Percentiles rank a stretch among this genome's conserved stretches.
phyloP scores from a whole-genome alignment of 2,888 invertebrate species.

The Lasioglossum villosulum region DNA sequence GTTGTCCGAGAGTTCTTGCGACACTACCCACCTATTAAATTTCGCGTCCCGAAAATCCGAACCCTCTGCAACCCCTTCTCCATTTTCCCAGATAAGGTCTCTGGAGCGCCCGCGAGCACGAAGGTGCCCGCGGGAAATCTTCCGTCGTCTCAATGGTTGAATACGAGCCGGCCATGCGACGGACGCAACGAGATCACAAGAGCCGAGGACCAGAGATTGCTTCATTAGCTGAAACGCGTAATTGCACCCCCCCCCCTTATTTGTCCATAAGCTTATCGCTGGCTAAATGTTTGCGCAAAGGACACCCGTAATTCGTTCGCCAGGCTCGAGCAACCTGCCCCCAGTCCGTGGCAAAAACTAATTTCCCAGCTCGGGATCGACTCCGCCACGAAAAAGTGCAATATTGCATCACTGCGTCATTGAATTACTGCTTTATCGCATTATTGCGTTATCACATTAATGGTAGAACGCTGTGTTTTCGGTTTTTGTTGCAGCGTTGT shows the following conservation, averaged over 20 bases:
- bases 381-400: background rate
- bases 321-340: background rate
- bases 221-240: constrained; percentile 71
- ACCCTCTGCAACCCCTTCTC: background rate
- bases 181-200: constrained; percentile 67
- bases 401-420: background rate
- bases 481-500: background rate
- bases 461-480: background rate
- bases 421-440: background rate
- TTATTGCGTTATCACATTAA: background rate
- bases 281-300: constrained; percentile 55
- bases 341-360: background rate
- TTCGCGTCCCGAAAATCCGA: constrained; percentile 62
- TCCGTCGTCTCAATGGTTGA: constrained; percentile 67
- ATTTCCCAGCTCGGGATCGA: background rate
- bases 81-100: background rate
- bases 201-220: constrained; percentile 66
- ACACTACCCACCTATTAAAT: constrained; percentile 64
- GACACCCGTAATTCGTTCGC: background rate
- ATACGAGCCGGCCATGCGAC: constrained; percentile 42
- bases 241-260: constrained; percentile 57
- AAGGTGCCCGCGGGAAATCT: constrained; percentile 72
- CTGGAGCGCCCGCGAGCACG: constrained; percentile 33
- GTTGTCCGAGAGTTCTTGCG: constrained; percentile 26
- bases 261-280: constrained; percentile 56